Conservation (phyloP, 2,888 invertebrate species). For the Stenodera caucasica region DNA sequence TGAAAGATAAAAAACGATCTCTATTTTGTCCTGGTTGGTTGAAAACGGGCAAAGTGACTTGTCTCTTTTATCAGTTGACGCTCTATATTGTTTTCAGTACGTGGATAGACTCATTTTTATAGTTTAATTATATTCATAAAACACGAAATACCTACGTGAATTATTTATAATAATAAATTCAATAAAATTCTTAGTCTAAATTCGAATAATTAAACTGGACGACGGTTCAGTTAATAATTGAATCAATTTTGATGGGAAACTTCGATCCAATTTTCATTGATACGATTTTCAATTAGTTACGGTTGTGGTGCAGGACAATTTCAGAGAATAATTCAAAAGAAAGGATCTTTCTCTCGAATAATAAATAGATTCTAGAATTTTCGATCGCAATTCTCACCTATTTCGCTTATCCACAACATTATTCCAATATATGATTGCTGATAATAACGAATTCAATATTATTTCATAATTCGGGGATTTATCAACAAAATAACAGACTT, state of each 20-base stretch:
- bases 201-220: background rate
- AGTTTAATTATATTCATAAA: background rate
- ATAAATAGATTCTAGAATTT: no score
- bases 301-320: background rate
- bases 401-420: no score
- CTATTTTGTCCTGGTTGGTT: background rate
- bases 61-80: background rate
- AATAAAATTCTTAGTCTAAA: no score
- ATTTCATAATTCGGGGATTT: no score
- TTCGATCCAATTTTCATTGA: background rate
- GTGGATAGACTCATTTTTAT: background rate
- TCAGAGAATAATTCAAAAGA: background rate
- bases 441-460: no score
- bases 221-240: background rate
- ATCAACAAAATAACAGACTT: no score
- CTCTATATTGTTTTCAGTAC: background rate
- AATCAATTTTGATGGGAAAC: background rate
- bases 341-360: no score
- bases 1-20: background rate
- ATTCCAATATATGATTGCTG: no score
- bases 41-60: background rate
- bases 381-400: no score
- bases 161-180: no score
- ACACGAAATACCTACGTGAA: no score
- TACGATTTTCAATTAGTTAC: slow-evolving; percentile 2